A percentile compares a stretch with the other conserved stretches of the same genome.
These are phyloP conservation scores for Dicrostonyx torquatus DNA, from an alignment of 2,797 vertebrate species.

Conservation along the genomic window DNA sequence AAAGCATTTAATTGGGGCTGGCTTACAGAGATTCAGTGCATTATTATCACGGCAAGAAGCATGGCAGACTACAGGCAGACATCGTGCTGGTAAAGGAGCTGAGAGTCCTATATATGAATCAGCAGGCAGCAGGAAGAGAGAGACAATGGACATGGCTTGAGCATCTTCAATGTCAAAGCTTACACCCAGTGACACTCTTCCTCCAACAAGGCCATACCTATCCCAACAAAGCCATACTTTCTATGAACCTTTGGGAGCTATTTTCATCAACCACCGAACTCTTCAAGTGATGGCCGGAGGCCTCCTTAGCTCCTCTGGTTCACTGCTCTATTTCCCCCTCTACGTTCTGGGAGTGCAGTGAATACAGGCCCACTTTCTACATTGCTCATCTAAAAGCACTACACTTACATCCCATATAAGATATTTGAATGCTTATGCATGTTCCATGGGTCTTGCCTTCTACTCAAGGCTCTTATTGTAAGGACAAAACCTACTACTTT, in stretches of 20 bases:
- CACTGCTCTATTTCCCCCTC: not conserved
- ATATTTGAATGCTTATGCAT: not conserved
- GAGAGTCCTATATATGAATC: not conserved
- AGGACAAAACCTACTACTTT: not conserved
- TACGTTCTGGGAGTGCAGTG: not conserved
- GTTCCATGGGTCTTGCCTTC: not conserved
- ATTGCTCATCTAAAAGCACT: slow-evolving; percentile 1
- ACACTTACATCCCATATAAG: not conserved
- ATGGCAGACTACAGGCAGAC: not conserved
- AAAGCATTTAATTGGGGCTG: not conserved
- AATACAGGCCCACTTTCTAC: not conserved
- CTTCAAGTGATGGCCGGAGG: not conserved
- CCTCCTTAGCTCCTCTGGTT: not conserved
- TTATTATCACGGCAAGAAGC: not conserved
- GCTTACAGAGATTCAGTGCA: not conserved
- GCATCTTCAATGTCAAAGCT: not conserved
- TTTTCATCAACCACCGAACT: not conserved
- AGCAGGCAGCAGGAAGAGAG: not conserved
- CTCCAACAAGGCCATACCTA: not conserved
- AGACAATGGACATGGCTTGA: not conserved
- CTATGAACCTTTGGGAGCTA: not conserved
- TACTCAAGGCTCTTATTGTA: not conserved
- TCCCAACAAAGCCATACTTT: not conserved
- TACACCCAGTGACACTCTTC: not conserved
- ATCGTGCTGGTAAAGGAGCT: no score